These are phyloP conservation scores for Heterotis niloticus DNA, from an alignment of 2,113 vertebrate genomes.

Conservation along the genomic window DNA sequence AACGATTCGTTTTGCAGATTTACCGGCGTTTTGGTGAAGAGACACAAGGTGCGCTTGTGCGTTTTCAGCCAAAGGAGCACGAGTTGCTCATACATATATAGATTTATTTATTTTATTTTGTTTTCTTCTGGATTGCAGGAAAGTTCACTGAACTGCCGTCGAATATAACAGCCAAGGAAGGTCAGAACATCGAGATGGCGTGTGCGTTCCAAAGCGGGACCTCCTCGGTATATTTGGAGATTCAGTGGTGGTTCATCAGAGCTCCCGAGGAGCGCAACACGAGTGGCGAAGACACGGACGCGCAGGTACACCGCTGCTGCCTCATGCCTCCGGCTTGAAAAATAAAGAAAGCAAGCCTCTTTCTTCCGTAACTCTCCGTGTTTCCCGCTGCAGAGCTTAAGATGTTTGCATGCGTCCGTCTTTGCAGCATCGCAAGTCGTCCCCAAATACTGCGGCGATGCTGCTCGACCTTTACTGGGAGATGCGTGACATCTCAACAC, in stretches of 20 bases:
- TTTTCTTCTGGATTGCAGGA: constrained; percentile 65
- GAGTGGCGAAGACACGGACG: constrained; percentile 69
- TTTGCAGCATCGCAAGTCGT: too few species aligned
- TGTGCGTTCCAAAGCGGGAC: constrained; percentile 91
- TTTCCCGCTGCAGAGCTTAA: background rate
- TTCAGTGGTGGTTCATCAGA: constrained; percentile 94
- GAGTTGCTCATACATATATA: background rate
- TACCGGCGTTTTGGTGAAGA: too few species aligned
- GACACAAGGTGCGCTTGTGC: too few species aligned
- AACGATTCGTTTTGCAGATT: too few species aligned
- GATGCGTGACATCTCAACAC: too few species aligned
- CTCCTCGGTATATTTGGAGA: constrained; percentile 86
- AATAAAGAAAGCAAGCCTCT: too few species aligned
- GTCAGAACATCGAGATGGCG: constrained; percentile 94
- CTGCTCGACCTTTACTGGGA: too few species aligned
- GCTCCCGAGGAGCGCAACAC: constrained; percentile 71
- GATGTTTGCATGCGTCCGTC: constrained; percentile 3
- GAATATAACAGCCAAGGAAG: constrained; percentile 86
- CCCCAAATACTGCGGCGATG: too few species aligned
- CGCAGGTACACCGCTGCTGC: constrained; percentile 64
- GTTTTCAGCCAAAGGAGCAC: background rate
- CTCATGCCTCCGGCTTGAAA: too few species aligned
- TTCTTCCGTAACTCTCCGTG: too few species aligned
- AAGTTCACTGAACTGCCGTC: constrained; percentile 89
- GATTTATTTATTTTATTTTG: too few species aligned